phyloP scores from a whole-genome alignment of 92 coral and sea anemone genomes.

The Blastomussa wellsi region DNA sequence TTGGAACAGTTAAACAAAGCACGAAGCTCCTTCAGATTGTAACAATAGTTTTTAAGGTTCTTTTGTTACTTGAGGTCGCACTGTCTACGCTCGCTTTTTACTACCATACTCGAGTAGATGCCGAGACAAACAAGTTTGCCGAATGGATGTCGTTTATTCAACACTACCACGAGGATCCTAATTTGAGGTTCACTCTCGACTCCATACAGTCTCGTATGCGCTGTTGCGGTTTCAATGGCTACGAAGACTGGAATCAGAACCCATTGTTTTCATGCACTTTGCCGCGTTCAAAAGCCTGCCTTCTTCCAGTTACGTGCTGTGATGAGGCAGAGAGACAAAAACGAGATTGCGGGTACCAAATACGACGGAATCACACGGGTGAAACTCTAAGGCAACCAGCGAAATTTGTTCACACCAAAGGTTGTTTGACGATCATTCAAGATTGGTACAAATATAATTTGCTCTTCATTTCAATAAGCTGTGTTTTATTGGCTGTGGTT shows the following conservation, averaged over 20 bases:
- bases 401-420: background rate
- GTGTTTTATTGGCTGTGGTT: constrained; percentile 4
- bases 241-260: constrained; percentile 41
- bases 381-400: background rate
- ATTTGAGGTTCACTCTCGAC: constrained; percentile 30
- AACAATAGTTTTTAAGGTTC: background rate
- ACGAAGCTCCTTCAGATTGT: background rate
- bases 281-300: constrained; percentile 6
- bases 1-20: constrained; percentile 7
- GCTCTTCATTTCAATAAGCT: background rate
- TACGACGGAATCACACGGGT: background rate
- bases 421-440: background rate
- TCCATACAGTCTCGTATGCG: constrained; percentile 24
- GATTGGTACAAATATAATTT: constrained; percentile 20
- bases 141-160: constrained; percentile 22
- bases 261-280: constrained; percentile 33
- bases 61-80: constrained; percentile 11
- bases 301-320: constrained; percentile 44
- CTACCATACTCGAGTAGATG: background rate
- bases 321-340: constrained; percentile 1
- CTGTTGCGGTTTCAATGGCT: constrained; percentile 46
- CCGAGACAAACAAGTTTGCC: background rate
- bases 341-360: constrained; percentile 29
- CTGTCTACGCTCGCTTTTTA: background rate
- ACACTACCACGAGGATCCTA: constrained; percentile 41